Base-by-base conservation (phyloP, 2,888 invertebrate species). In the Pyrrhia umbra region DNA sequence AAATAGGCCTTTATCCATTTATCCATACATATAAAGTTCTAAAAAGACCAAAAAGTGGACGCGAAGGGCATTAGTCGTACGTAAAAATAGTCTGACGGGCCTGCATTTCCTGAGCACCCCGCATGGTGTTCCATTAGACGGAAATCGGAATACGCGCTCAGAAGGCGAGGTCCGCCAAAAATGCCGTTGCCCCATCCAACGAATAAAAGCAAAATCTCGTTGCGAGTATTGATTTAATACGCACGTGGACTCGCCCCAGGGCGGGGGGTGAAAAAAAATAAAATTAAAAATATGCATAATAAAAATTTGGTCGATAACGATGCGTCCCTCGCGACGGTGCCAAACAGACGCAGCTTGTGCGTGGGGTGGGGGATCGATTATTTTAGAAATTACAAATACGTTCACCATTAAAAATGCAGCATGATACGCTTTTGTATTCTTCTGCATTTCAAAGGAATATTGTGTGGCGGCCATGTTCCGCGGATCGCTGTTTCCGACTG, bases 231-330 rank as follows among this genome's bases (percentile, higher is more conserved):
- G 92, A 92, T 91, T 92, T 89, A 90, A 90, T 78, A 77, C 77
- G 86, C 85, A 80, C 74, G 74, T 80, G 83, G 82, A 68, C 45
- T 61, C 80, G 85, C 83, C 80, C 78, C 77, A 86, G 81, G 81
- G 78, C 74, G 80, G 87, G 88, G 90, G 90, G 86, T 82, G 89
- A 85, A 85, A 84, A 90, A 90, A 92, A 93, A 92, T 90, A 90
- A 93, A 93, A 92, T 92, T 91, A 92, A 93, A 93, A 93, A 92
- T 93, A 91, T 91, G 91, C 89, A 91, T 90, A 89, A 86, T 90
- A 90, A 93, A 93, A 93, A 92, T 93, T 91, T 92, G 91, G 91
- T 91, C 93, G 92, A 90, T 92, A 90, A 87, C 90, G 86, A 85
- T 86, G 88, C 84, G 84, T 83, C 89, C 89, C 89, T 85, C 87